Conservation (phyloP, 2,888 invertebrate genomes). For the Mellilla xanthometata region DNA sequence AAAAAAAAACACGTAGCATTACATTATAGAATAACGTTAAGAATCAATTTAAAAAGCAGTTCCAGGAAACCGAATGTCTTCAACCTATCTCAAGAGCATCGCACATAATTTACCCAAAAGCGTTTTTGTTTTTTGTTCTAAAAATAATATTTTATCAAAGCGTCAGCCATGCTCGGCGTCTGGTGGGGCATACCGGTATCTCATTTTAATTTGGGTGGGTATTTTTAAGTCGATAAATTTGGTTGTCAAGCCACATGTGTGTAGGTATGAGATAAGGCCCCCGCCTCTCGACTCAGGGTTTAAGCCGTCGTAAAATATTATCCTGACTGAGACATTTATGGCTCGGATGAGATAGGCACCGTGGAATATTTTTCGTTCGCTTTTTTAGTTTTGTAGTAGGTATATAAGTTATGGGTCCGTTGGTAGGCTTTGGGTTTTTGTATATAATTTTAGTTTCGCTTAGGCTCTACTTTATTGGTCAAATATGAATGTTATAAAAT, state of each 20-base stretch:
- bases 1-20: not conserved
- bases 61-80: constrained; percentile 33
- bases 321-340: constrained; percentile 76
- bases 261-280: constrained; percentile 71
- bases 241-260: constrained; percentile 75
- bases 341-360: constrained; percentile 69
- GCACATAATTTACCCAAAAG: constrained; percentile 37
- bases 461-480: too few species aligned
- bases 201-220: constrained; percentile 73
- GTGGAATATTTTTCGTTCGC: constrained; percentile 57
- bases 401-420: constrained; percentile 6
- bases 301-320: constrained; percentile 78
- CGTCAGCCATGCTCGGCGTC: constrained; percentile 35
- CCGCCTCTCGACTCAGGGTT: constrained; percentile 57
- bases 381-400: constrained; percentile 6
- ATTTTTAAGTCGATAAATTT: constrained; percentile 80
- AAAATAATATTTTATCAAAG: constrained; percentile 65
- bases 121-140: constrained; percentile 32
- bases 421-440: too few species aligned
- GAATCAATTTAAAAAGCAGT: not conserved
- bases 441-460: too few species aligned
- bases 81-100: constrained; percentile 26
- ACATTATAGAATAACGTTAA: too few species aligned
- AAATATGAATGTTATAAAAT: too few species aligned
- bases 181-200: constrained; percentile 58